Conservation (phyloP, 2,888 invertebrate genomes). For the Drosophila nr. perissopoda region DNA sequence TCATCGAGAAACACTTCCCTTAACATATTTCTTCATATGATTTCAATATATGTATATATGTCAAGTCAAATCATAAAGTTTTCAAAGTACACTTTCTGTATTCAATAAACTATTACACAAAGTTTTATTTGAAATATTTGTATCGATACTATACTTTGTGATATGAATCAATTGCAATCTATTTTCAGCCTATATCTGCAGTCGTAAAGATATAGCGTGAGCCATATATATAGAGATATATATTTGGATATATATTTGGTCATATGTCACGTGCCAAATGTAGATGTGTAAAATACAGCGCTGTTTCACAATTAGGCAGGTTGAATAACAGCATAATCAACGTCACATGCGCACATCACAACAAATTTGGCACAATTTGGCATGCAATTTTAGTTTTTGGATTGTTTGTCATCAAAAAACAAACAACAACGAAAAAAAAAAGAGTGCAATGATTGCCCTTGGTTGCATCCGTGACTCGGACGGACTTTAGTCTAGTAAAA, state of each 20-base stretch:
- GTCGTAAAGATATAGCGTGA: conserved; percentile 4
- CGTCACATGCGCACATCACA: conserved; percentile 34
- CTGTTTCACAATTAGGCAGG: conserved; percentile 49
- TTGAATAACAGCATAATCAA: conserved; percentile 46
- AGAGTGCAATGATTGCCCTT: conserved; percentile 1
- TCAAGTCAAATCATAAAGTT: not conserved
- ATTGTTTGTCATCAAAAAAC: not conserved
- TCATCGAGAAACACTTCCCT: not conserved
- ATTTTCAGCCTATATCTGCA: not conserved
- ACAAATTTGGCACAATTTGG: conserved; percentile 34
- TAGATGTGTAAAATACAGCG: conserved; percentile 32
- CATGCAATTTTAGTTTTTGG: conserved; percentile 29
- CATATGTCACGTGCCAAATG: conserved; percentile 55
- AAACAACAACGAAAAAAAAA: not conserved
- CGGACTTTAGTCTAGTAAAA: conserved; percentile 9
- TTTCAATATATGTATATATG: not conserved
- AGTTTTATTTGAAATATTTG: not conserved
- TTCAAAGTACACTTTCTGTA: not conserved
- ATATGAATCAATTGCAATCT: not conserved
- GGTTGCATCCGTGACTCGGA: conserved; percentile 8
- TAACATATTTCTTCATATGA: not conserved
- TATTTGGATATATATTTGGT: conserved; percentile 19
- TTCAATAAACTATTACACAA: not conserved
- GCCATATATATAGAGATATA: not conserved
- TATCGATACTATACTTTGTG: not conserved